Evolutionary conservation across 2,113 vertebrate genomes (phyloP).

Genomic region (Pachycephala philippinensis): DNA sequence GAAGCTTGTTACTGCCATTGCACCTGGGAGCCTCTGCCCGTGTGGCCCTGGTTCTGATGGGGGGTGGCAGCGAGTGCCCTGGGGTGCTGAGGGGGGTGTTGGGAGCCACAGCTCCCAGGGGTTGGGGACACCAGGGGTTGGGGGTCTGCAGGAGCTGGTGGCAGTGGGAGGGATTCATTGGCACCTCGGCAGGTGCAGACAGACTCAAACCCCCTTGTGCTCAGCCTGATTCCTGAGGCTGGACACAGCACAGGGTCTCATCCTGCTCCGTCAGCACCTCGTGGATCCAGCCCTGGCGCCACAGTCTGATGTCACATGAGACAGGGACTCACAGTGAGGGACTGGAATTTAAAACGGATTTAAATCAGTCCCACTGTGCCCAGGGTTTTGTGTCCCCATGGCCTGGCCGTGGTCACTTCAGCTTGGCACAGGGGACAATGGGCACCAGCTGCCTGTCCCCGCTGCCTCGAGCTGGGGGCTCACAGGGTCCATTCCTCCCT

Average conservation of each 20-base stretch:
- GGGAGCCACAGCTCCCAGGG: rapidly evolving
- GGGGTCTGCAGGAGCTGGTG: not conserved
- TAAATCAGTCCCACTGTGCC: not conserved
- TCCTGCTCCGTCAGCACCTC: not conserved
- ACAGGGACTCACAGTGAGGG: too few species aligned
- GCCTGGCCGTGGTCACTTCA: rapidly evolving
- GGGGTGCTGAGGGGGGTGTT: rapidly evolving
- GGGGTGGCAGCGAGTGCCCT: not conserved
- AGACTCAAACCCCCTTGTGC: not conserved
- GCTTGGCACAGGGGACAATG: not conserved
- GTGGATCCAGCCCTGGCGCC: not conserved
- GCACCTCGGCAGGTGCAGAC: not conserved
- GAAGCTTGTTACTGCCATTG: slow-evolving; percentile 18
- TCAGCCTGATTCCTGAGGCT: not conserved
- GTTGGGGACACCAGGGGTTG: not conserved
- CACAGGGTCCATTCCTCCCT: rapidly evolving
- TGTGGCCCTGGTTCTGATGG: rapidly evolving
- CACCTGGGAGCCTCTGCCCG: not conserved
- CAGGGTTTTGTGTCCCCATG: rapidly evolving
- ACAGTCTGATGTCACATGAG: rapidly evolving
- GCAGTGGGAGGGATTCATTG: not conserved
- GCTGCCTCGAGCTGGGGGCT: not conserved
- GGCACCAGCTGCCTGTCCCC: not conserved
- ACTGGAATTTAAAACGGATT: not conserved
- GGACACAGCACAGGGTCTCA: rapidly evolving